phyloP scores from a whole-genome alignment of 2,113 vertebrate genomes.

The Pristiophorus japonicus region DNA sequence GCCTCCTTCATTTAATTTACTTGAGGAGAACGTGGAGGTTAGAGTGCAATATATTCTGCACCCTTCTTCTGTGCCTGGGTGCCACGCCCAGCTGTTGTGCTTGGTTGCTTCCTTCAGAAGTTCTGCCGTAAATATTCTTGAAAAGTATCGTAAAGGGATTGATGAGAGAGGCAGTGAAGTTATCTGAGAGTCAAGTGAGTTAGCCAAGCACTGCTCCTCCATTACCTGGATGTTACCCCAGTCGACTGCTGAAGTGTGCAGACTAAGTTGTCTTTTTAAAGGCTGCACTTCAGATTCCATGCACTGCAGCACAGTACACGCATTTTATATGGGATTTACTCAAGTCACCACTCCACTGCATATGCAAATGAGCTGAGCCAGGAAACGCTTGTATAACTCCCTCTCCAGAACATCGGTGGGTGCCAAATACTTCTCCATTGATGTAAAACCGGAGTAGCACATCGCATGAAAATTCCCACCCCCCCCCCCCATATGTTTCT shows the following conservation, averaged over 20 bases:
- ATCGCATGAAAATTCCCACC: background rate
- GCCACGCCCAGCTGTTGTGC: background rate
- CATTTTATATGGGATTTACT: background rate
- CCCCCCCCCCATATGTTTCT: conserved; percentile 23
- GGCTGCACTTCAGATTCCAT: background rate
- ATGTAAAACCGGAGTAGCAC: background rate
- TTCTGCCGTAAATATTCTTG: background rate
- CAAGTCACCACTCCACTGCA: background rate
- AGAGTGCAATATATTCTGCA: background rate
- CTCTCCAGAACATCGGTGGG: background rate
- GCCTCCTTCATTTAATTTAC: background rate
- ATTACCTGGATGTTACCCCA: background rate
- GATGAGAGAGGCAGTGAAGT: background rate
- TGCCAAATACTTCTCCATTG: conserved; percentile 7
- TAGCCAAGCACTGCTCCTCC: background rate
- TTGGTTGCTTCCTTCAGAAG: background rate
- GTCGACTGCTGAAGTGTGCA: too few species aligned
- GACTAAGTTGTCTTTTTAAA: background rate
- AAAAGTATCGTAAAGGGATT: background rate
- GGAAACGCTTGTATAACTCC: background rate
- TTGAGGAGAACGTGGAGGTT: background rate
- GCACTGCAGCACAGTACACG: background rate
- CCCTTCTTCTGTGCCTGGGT: background rate
- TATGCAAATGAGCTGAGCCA: background rate
- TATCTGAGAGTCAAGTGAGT: background rate